A percentile compares a stretch with the other conserved stretches of the same genome.
Evolutionary conservation across 2,888 invertebrate genomes (phyloP).

Genomic region (Podabrus alpinus): DNA sequence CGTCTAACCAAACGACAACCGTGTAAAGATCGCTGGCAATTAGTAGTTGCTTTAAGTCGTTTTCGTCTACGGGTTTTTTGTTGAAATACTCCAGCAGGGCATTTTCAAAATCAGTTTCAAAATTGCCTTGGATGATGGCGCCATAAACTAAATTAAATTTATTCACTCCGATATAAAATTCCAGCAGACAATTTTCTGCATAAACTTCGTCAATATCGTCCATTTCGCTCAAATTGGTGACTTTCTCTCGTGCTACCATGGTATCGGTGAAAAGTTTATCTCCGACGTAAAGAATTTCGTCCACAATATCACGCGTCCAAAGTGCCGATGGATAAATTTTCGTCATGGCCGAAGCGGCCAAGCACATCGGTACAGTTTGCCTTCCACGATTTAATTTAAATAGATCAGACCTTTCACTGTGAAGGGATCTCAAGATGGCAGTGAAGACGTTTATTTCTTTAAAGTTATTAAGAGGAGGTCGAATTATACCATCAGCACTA

Average conservation of each 20-base stretch:
- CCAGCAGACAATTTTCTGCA: slow-evolving; percentile 43
- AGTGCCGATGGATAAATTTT: slow-evolving; percentile 42
- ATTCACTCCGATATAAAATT: slow-evolving; percentile 50
- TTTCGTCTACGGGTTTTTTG: slow-evolving; percentile 6
- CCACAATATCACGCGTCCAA: slow-evolving; percentile 48
- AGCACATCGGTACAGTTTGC: slow-evolving; percentile 50
- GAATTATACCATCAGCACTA: slow-evolving; percentile 44
- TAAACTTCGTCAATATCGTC: slow-evolving; percentile 42
- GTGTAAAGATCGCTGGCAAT: slow-evolving; percentile 44
- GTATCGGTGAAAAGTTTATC: slow-evolving; percentile 45
- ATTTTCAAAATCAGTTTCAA: slow-evolving; percentile 22
- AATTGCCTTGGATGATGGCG: slow-evolving; percentile 18
- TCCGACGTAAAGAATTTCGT: slow-evolving; percentile 49
- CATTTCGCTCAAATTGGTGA: slow-evolving; percentile 33
- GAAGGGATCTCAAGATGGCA: slow-evolving; percentile 51
- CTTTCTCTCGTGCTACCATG: slow-evolving; percentile 38
- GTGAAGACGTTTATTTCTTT: slow-evolving; percentile 48
- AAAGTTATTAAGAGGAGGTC: slow-evolving; percentile 55
- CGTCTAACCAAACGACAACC: slow-evolving; percentile 49
- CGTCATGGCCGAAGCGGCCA: slow-evolving; percentile 48
- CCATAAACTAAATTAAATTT: slow-evolving; percentile 34
- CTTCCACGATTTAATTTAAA: slow-evolving; percentile 45
- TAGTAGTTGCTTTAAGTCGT: slow-evolving; percentile 36
- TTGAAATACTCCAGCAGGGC: slow-evolving; percentile 26
- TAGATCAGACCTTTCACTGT: slow-evolving; percentile 39